Evolutionary conservation across 64 coral and sea anemone genomes (phyloP), one percentile per base, ranked within the genome.

Genomic region (Porites lutea): DNA sequence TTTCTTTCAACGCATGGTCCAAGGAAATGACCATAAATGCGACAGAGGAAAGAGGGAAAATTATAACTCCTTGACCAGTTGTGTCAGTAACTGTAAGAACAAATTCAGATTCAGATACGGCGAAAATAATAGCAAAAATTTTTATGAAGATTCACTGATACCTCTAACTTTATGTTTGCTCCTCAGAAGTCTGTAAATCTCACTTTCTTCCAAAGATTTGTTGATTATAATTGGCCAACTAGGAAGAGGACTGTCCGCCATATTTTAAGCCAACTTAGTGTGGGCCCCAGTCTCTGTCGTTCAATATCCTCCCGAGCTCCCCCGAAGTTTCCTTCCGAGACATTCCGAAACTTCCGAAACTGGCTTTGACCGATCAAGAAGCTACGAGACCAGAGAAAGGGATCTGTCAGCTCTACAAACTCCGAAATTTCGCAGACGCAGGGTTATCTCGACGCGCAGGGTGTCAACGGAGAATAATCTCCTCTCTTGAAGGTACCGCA

Each of bases 11-110:
- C 4, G 92, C 55, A 27, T 83, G 68, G 74, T 80, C 49, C 78
- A 96, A 58, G 27, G 82, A 49, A 10, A 99, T 51, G 43, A 96
- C 72, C 72, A 99, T 47, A 50, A 96, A 99, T 6, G 97, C 97
- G 18, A 99, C 94, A 72, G 97, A 95, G 20, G 97, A 99, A 6
- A 92, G 88, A 19, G 94, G 97, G 65, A 99, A 99, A 89, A 99
- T 99, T 8, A 99, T 72, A 2, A 87, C 75, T 74, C 90, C 94
- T 65, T 96, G 83, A 9, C 91, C 78, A 54, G 91, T 96, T 84
- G 86, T 96, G 48, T 91, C 79, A 3, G 94, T 87, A 50, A 99
- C 97, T 99, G 83, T 55, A 90, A 92, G 23, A 10, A 5, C 48
- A 71, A 4, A 63, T 63, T 78, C 12, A 74, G 16, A 18, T 48